A percentile compares a stretch with the other conserved stretches of the same genome.
phyloP scores from a whole-genome alignment of 2,797 vertebrate genomes.

The Poeciliopsis paucimaculata region DNA sequence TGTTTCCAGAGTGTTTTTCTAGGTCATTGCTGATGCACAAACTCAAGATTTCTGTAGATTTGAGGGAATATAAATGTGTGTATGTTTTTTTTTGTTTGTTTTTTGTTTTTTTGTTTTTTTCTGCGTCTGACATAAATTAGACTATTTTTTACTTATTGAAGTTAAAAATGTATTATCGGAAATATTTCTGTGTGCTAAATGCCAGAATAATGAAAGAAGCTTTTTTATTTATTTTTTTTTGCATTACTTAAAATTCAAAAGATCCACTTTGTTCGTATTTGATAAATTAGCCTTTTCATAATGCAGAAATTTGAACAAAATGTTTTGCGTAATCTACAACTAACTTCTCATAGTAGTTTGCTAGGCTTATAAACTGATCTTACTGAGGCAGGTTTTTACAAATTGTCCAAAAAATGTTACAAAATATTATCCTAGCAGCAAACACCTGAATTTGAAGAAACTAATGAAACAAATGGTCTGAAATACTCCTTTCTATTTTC shows the following conservation, averaged over 20 bases:
- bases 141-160: neutral
- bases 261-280: neutral
- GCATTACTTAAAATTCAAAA: neutral
- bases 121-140: neutral
- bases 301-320: neutral
- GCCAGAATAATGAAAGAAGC: neutral
- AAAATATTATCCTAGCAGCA: neutral
- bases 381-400: neutral
- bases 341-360: neutral
- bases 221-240: neutral
- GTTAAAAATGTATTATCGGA: neutral
- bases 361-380: neutral
- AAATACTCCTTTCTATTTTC: neutral
- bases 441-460: neutral
- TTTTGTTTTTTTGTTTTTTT: neutral
- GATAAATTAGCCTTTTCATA: neutral
- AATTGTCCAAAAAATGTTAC: neutral
- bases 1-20: neutral
- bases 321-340: neutral
- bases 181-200: neutral
- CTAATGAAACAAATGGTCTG: neutral
- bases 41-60: neutral
- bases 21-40: neutral
- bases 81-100: neutral
- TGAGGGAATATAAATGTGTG: neutral